These are phyloP conservation scores for Lophura nycthemera DNA, from an alignment of 2,113 vertebrate genomes.

Conservation along the genomic window DNA sequence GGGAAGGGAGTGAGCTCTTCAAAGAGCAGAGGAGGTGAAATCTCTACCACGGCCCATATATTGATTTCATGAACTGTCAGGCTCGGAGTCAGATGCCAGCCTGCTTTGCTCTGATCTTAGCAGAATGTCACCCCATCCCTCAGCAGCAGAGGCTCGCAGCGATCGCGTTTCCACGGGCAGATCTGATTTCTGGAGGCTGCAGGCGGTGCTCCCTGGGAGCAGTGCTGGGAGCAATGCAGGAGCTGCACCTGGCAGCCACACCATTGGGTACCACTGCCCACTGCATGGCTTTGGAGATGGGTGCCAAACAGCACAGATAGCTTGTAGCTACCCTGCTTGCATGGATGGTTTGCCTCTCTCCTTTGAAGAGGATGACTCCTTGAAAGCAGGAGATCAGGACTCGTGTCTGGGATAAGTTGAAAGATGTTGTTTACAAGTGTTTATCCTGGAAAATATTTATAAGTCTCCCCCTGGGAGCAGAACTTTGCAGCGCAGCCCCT, in stretches of 20 bases:
- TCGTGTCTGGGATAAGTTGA: neutral
- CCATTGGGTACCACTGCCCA: neutral
- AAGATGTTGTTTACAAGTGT: constrained; percentile 46
- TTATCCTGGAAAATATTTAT: constrained; percentile 31
- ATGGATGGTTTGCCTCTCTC: neutral
- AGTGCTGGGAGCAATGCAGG: neutral
- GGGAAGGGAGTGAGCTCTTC: neutral
- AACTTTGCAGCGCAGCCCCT: neutral
- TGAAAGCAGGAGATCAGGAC: constrained; percentile 4
- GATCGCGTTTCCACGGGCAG: constrained; percentile 17
- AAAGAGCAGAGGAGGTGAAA: neutral
- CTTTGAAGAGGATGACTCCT: constrained; percentile 24
- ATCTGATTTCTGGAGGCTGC: neutral
- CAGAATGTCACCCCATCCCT: constrained; percentile 45
- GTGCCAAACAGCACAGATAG: neutral
- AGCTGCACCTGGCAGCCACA: neutral
- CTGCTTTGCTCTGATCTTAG: constrained; percentile 19
- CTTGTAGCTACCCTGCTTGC: neutral
- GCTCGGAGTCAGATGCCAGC: neutral
- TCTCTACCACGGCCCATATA: accelerated
- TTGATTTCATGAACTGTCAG: constrained; percentile 21
- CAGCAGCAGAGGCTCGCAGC: neutral
- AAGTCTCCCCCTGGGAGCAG: neutral
- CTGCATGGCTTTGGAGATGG: accelerated
- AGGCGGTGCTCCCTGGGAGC: neutral